A percentile compares a stretch with the other conserved stretches of the same genome.
These are phyloP conservation scores for Pollimyrus isidori DNA, from an alignment of 2,113 vertebrate genomes.

Conservation along the genomic window DNA sequence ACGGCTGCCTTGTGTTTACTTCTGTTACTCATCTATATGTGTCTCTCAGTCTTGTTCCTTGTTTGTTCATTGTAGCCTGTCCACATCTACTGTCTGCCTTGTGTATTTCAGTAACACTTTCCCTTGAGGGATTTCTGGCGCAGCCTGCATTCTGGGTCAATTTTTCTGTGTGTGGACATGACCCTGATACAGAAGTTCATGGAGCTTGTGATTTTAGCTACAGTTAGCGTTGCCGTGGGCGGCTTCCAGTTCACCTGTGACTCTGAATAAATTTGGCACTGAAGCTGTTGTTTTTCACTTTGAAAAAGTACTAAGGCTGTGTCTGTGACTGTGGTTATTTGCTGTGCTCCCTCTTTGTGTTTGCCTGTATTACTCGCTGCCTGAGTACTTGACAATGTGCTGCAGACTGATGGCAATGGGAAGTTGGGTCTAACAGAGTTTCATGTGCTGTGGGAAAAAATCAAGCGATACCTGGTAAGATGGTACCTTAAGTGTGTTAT, in stretches of 20 bases:
- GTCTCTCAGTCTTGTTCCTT: too few species aligned
- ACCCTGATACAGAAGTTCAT: neutral
- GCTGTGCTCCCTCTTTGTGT: neutral
- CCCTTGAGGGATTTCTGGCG: too few species aligned
- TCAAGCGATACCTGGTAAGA: slow-evolving; percentile 69
- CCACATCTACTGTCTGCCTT: too few species aligned
- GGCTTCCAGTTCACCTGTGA: neutral
- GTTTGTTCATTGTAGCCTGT: too few species aligned
- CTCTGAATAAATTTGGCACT: neutral
- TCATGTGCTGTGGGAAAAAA: slow-evolving; percentile 73
- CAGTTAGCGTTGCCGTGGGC: neutral
- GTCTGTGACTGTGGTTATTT: neutral
- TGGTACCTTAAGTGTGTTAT: neutral
- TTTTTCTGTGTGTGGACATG: too few species aligned
- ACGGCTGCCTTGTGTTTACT: too few species aligned
- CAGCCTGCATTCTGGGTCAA: too few species aligned
- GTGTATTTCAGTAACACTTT: too few species aligned
- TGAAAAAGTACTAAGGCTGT: neutral
- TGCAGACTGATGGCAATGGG: slow-evolving; percentile 66
- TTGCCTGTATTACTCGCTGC: neutral
- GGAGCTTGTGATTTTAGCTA: neutral
- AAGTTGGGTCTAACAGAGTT: slow-evolving; percentile 72
- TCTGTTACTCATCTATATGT: too few species aligned
- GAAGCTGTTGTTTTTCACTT: neutral
- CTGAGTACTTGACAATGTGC: slow-evolving; percentile 33